A percentile compares a stretch with the other conserved stretches of the same genome.
Conservation (phyloP, 92 coral and sea anemone genomes). For the Umimayanthus chanpuru region DNA sequence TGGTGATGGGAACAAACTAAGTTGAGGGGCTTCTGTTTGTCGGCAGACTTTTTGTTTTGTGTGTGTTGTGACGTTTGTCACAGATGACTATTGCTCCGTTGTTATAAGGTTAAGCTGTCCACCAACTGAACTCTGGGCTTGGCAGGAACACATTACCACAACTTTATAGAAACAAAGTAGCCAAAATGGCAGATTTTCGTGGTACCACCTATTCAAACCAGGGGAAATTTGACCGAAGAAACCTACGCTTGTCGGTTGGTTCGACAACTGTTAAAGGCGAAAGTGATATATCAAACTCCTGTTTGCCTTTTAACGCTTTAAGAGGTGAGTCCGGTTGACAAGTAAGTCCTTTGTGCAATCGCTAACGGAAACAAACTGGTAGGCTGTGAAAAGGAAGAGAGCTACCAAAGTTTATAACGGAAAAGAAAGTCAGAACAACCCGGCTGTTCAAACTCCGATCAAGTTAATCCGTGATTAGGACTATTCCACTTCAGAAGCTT, state of each 20-base stretch:
- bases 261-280: background rate
- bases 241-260: background rate
- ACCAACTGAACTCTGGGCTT: background rate
- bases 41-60: background rate
- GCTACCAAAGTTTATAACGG: too few relatives aligned
- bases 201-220: background rate
- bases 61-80: too few relatives aligned
- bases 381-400: background rate
- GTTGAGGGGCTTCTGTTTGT: background rate
- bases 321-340: background rate
- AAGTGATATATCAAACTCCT: background rate
- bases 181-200: background rate
- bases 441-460: too few relatives aligned
- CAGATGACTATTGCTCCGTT: background rate
- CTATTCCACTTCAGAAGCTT: too few relatives aligned
- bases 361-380: background rate
- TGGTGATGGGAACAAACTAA: too few relatives aligned
- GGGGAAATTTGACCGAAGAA: background rate
- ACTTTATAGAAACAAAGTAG: background rate
- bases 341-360: too few relatives aligned
- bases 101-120: background rate
- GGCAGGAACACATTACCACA: background rate
- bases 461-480: too few relatives aligned
- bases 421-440: too few relatives aligned
- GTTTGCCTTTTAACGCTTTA: background rate